Base-by-base conservation (phyloP, 2,113 vertebrate species). In the Formicarius rufipectus region DNA sequence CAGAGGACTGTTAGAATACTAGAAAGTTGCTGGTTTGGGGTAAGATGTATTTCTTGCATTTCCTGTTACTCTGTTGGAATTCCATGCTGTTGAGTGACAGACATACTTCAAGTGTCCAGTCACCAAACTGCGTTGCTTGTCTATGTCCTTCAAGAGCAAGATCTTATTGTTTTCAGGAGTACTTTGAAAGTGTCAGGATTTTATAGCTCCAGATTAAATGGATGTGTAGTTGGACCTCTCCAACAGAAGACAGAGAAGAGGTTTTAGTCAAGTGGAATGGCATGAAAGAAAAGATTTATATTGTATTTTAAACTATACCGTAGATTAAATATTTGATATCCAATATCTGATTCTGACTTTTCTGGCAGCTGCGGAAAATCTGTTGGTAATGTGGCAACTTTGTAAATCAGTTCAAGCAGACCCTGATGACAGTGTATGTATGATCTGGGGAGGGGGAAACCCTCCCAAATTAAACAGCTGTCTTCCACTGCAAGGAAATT, bases 301-400 rank as follows among this genome's bases (percentile, higher is more conserved):
- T 21, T 73, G 21, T 30, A 31, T 66, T 92, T 76, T 69, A 74
- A 77, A 69, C 63, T n/a, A 37, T 7, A 37, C 8, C 42, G 5
- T 31, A 30, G 8, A 35, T 68, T 27, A 68, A 78, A 63, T 76
- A 59, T 35, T 66, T 31, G 35, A 16, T 50, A 99, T 94, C 98
- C 99, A 7, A 98, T 99, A 95, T 98, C 98, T 24, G 98, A 99
- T 95, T 97, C 98, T 0, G 98, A 98, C 58, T 99, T 99, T 90
- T 99, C 98, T 84, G 95, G 84, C 91, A 98, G 98, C 98, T 98
- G 98, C 97, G 98, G 96, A 89, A 99, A 99, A 87, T 97, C 98
- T 71, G 98, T 99, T 66, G 98, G 98, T 97, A 63, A 69, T 50
- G 44, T 40, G 66, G 33, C 85, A 93, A 69, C 58, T 83, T 37